Evolutionary conservation across 23 tunicate species (phyloP), one percentile per base, ranked within the genome.

Genomic region (Corella eumyota): DNA sequence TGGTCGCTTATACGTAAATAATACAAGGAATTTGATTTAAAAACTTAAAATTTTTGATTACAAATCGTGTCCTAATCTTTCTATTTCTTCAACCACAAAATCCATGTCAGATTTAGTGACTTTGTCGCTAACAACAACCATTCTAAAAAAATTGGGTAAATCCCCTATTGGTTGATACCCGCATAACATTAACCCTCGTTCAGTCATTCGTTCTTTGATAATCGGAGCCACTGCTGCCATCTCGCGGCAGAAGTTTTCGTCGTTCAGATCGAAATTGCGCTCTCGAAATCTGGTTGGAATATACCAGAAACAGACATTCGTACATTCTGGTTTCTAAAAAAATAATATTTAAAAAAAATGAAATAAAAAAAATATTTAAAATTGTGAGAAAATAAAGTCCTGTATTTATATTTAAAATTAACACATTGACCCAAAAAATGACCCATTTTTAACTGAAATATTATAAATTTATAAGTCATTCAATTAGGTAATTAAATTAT

Each of bases 281-380:
- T 61, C 33, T n/a, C 92, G 75, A 76, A 83, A 52, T 30, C 68
- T 66, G 38, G 61, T 50, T 1, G 92, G 92, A 21, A 83, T 28
- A 44, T 50, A 83, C 92, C 92, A 83, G 54, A 83, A 83, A 47
- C 92, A 83, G 1, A 83, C 81, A 58, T 83, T 83, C 19, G 92
- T 83, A 36, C 83, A 78, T 56, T 83, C 81, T 2, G 92, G 92
- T 81, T 83, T 27, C 36, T 50, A 46, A 45, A 15, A 61, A 5
- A 1, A 3, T 26, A 9, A 52, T 30, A 33, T n/a, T n/a, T n/a
- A n/a, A n/a, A n/a, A n/a, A n/a, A n/a, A n/a, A n/a, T n/a, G n/a
- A n/a, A n/a, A n/a, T n/a, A n/a, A n/a, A n/a, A n/a, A n/a, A n/a
- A n/a, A n/a, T n/a, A n/a, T n/a, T n/a, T n/a, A n/a, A n/a, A n/a